Evolutionary conservation across 2,113 vertebrate species (phyloP), one percentile per base, ranked within the genome.

Genomic region (Ailurus styani): DNA sequence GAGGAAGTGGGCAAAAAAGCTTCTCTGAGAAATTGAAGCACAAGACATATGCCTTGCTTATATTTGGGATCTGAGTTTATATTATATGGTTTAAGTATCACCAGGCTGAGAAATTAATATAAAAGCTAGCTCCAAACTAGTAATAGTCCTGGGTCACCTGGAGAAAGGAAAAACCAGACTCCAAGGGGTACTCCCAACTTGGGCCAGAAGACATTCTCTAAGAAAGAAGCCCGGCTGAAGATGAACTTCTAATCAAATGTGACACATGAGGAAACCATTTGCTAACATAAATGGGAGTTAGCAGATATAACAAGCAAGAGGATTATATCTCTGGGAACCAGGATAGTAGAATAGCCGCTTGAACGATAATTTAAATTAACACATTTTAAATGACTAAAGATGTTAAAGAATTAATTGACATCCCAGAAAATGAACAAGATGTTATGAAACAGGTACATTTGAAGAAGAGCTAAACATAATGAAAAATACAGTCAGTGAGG

Each of bases 241-340:
- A 52, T 95, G 91, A 97, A 70, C n/a, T 96, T 94, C 45, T n/a
- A 50, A 52, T 93, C 66, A 75, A 96, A 86, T 95, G 88, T 95
- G 40, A 92, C 23, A 72, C n/a, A 37, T 0, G 27, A 81, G 40
- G 47, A 81, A 77, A 37, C 72, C 50, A 5, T 81, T 94, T 82
- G 83, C 20, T 78, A 68, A n/a, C n/a, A 55, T 47, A 95, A 77
- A 95, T 82, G 72, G 97, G 37, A 93, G 45, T 55, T 34, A 89
- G 40, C 29, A 83, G 75, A 42, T 64, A 47, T 2, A 79, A 82
- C 7, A 93, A 89, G 66, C 17, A 78, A 25, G 27, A 54, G 15
- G 29, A 81, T 84, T 91, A 73, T 64, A 79, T 37, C 20, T 93
- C 27, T 27, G 73, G 37, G 23, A 95, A 85, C 75, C 93, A 42